Percentiles rank a stretch among this genome's conserved stretches.
Conservation (phyloP, 2,113 vertebrate genomes). For the Tylochromis polylepis region DNA sequence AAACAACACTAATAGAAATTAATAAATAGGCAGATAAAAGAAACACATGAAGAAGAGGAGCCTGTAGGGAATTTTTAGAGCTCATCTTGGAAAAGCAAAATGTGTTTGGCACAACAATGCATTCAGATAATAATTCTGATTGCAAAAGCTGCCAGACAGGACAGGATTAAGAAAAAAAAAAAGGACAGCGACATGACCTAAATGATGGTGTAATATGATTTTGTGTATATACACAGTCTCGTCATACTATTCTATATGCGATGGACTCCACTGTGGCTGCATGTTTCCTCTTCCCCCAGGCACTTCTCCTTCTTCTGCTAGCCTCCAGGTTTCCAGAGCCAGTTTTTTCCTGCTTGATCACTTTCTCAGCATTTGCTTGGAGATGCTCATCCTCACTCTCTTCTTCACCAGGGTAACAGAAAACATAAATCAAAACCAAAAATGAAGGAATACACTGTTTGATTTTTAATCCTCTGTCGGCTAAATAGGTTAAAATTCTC, state of each 20-base stretch:
- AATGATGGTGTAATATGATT: background rate
- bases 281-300: constrained; percentile 34
- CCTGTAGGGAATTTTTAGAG: fast-evolving
- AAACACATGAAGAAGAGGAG: background rate
- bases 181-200: background rate
- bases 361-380: background rate
- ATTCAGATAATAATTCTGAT: background rate
- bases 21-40: background rate
- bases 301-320: constrained; percentile 39
- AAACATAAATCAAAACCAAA: background rate
- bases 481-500: background rate
- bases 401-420: background rate
- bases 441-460: background rate
- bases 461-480: background rate
- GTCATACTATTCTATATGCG: constrained; percentile 60
- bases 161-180: background rate
- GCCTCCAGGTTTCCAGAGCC: background rate
- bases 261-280: constrained; percentile 37
- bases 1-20: background rate
- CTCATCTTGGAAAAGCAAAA: background rate
- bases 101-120: background rate
- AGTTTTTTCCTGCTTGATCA: background rate
- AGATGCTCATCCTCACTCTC: background rate
- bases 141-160: background rate
- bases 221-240: background rate